Evolutionary conservation across 2,888 invertebrate species (phyloP).

Genomic region (Parapristionchus giblindavisi): DNA sequence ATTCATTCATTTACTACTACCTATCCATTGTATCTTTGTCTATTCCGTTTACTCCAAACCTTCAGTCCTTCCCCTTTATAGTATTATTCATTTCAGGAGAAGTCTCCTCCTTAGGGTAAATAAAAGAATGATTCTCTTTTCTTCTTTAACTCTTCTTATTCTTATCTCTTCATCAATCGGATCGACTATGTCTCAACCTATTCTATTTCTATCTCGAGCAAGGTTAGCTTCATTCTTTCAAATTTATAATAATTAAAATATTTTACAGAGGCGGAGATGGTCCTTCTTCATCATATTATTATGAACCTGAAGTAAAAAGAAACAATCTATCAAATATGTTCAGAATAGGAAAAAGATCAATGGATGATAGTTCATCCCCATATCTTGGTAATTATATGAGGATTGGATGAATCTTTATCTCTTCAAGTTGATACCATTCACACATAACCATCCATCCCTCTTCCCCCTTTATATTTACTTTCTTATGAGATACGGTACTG

Average conservation of each 20-base stretch:
- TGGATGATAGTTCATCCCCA: background rate
- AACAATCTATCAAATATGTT: slow-evolving; percentile 39
- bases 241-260: background rate
- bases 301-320: slow-evolving; percentile 23
- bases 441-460: background rate
- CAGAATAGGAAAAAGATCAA: slow-evolving; percentile 33
- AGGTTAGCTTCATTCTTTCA: background rate
- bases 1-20: too few species aligned
- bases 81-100: slow-evolving; percentile 1
- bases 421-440: too few species aligned
- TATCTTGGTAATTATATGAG: slow-evolving; percentile 32
- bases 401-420: slow-evolving; percentile 23
- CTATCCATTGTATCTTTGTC: too few species aligned
- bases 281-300: slow-evolving; percentile 5
- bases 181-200: background rate
- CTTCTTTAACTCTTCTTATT: slow-evolving; percentile 9
- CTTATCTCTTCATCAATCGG: background rate
- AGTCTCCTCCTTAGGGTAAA: background rate
- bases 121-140: slow-evolving; percentile 1
- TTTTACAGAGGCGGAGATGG: background rate
- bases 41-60: background rate
- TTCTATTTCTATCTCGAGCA: slow-evolving; percentile 19
- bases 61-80: background rate
- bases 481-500: too few species aligned
- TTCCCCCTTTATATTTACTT: background rate